Base-by-base conservation (phyloP, 2,888 invertebrate genomes). In the Cephus rjabovi region DNA sequence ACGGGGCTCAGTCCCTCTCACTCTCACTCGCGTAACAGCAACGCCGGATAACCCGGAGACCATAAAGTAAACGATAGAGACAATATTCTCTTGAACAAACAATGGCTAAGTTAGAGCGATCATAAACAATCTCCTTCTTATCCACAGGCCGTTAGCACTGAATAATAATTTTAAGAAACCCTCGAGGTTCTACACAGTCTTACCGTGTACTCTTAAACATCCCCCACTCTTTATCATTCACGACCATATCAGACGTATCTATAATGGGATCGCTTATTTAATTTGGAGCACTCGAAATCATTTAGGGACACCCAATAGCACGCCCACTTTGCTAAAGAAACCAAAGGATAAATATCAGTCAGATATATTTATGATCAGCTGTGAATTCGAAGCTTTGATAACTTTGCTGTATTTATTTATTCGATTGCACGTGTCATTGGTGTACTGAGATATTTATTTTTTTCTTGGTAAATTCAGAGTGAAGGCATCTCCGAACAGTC, bases 61-160 rank as follows among this genome's bases (percentile, higher is more conserved):
- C 85, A 82, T 86, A 86, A 86, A 86, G 81, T 85, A 86, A 83
- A 83, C 84, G 86, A 86, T 85, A 84, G 83, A 86, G 86, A 86
- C 86, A 86, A 86, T 86, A 86, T 85, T 85, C 84, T 80, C 73
- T 76, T 80, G 84, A 76, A 83, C 86, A 85, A 86, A 86, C 86
- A 86, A 86, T 86, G 83, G 84, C 86, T 82, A 82, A 86, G 83
- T 85, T 85, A 85, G 83, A 81, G 80, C 81, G 83, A 83, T 85
- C 86, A 84, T 86, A 86, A 86, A 86, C 86, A 86, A 86, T 86
- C 78, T 80, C 81, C 86, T 85, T 86, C 86, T 85, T 86, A 86
- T 86, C 86, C 85, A 81, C 86, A 82, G 81, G 86, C 86, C 86
- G 86, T 86, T 86, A 86, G 83, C 84, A 82, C 83, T 82, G 86